Conservation (phyloP, 2,797 vertebrate genomes). For the Bufotes viridis region DNA sequence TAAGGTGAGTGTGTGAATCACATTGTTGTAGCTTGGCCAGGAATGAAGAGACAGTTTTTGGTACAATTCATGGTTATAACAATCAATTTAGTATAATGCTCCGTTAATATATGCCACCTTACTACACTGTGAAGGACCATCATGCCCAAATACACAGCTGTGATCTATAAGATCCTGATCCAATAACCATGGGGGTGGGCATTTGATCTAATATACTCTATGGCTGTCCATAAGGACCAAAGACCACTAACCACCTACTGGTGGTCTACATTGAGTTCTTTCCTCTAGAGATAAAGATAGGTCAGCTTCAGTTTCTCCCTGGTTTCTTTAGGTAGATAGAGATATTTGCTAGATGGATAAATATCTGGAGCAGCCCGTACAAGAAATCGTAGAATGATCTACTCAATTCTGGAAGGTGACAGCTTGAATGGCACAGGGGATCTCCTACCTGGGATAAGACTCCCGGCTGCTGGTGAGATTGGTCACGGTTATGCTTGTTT, state of each 20-base stretch:
- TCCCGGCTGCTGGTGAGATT: constrained; percentile 79
- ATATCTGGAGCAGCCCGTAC: too few species aligned
- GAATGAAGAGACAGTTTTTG: not conserved
- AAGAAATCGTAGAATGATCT: not conserved
- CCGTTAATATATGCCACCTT: not conserved
- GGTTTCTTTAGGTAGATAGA: too few species aligned
- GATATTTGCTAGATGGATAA: too few species aligned
- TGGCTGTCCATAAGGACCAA: not conserved
- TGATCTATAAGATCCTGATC: not conserved
- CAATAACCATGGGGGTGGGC: not conserved
- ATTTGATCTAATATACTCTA: not conserved
- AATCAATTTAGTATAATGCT: not conserved
- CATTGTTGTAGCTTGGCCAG: not conserved
- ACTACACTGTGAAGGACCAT: not conserved
- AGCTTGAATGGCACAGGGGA: not conserved
- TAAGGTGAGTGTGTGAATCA: not conserved
- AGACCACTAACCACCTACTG: not conserved
- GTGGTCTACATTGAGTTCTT: not conserved
- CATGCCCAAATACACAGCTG: not conserved
- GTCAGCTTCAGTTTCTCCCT: not conserved
- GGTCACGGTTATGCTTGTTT: constrained; percentile 84
- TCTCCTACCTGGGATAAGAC: constrained; percentile 83
- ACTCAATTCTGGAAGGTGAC: not conserved
- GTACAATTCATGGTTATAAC: not conserved
- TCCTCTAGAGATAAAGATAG: not conserved